Base-by-base conservation (phyloP, 2,113 vertebrate genomes). In the Saccopteryx leptura region DNA sequence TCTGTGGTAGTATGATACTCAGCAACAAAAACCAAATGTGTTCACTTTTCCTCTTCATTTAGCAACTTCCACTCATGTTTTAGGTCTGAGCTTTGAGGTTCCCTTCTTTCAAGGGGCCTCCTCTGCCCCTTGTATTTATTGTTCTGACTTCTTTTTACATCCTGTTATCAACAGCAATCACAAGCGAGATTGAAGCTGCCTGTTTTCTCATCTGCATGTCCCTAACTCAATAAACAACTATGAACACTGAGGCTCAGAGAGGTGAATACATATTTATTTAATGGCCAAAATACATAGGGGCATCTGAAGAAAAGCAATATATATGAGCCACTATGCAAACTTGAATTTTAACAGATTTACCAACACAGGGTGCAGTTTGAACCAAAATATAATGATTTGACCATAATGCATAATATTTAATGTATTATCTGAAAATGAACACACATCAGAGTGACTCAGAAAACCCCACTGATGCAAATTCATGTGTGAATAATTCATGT, bases 401-500 rank as follows among this genome's bases (percentile, higher is more conserved):
- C 63, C 88, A 84, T 61, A 92, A 97, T 31, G 26, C 54, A 9
- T 75, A 85, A 71, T 50, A 88, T 84, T 90, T 96, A 85, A 86
- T 28, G 2, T 86, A 76, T 95, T 80, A 79, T 87, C 85, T 91
- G 72, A 96, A 85, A 95, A 85, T 95, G 85, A 72, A 83, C 81
- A 76, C 79, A 83, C 14, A 88, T 60, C 17, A 60, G 61, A 28
- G 88, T 97, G 88, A 90, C 68, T 88, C 88, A 95, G 87, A 72
- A 90, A 95, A 91, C 90, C 33, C 48, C 84, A 95, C 0, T 15
- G 86, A 90, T 79, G 69, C 39, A 90, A 95, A 88, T 96, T 80
- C 85, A 80, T 82, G 39, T 39, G 39, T 97, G 93, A 97, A 97
- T 97, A 93, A 97, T 97, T 96, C 97, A 96, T 90, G 48, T 88